A percentile compares a stretch with the other conserved stretches of the same genome.
phyloP scores from a whole-genome alignment of 2,888 invertebrate species.

The Pogonocherus hispidulus region DNA sequence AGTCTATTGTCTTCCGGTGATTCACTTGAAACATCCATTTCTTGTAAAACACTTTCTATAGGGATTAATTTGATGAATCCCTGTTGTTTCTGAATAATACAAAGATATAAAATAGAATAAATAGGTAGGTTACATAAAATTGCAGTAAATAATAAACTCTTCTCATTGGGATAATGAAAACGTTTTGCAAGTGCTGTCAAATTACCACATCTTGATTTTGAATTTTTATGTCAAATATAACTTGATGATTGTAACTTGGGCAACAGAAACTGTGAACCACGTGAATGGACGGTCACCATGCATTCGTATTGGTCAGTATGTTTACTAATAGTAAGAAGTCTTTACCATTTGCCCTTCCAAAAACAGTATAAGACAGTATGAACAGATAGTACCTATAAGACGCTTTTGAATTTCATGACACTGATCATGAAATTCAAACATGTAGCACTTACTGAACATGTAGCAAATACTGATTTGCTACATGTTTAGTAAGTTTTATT shows the following conservation, averaged over 20 bases:
- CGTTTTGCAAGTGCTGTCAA: slow-evolving; percentile 23
- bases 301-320: too few species aligned
- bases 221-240: slow-evolving; percentile 20
- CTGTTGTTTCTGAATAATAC: slow-evolving; percentile 6
- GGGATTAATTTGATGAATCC: background rate
- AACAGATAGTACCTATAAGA: too few species aligned
- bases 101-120: slow-evolving; percentile 1
- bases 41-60: background rate
- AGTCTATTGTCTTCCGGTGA: slow-evolving; percentile 33
- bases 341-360: too few species aligned
- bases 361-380: too few species aligned
- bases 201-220: slow-evolving; percentile 30
- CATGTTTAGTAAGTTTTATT: too few species aligned
- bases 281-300: too few species aligned
- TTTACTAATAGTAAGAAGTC: too few species aligned
- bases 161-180: slow-evolving; percentile 16
- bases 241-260: background rate
- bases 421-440: too few species aligned
- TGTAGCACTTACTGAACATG: too few species aligned
- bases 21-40: slow-evolving; percentile 8
- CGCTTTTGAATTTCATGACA: too few species aligned
- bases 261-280: background rate
- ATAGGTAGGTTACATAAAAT: slow-evolving; percentile 13
- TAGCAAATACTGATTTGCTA: too few species aligned
- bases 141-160: slow-evolving; percentile 15